A percentile compares a stretch with the other conserved stretches of the same genome.
Evolutionary conservation across 2,888 invertebrate species (phyloP).

Genomic region (Lasioglossum figueresi): DNA sequence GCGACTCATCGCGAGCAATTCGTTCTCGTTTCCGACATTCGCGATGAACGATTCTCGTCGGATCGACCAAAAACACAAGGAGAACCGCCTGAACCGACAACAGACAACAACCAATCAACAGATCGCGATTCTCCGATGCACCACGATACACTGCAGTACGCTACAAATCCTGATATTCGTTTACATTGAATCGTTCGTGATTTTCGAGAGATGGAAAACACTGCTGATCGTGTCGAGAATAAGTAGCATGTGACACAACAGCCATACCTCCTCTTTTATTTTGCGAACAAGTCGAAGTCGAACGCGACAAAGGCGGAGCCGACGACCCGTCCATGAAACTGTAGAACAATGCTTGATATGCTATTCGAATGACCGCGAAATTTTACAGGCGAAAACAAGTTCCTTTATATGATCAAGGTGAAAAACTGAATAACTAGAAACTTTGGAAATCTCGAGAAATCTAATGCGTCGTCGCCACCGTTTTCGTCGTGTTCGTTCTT

Average conservation of each 20-base stretch:
- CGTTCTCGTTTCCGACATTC: slow-evolving; percentile 16
- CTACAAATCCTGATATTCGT: slow-evolving; percentile 2
- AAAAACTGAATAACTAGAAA: neutral
- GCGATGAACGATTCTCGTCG: slow-evolving; percentile 34
- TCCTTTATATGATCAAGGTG: neutral
- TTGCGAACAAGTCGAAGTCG: neutral
- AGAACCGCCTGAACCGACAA: slow-evolving; percentile 31
- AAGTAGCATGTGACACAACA: slow-evolving; percentile 21
- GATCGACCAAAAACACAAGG: slow-evolving; percentile 34
- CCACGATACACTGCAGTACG: neutral
- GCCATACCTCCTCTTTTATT: slow-evolving; percentile 24
- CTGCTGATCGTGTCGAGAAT: slow-evolving; percentile 26
- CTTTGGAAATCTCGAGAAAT: neutral
- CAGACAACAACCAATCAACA: neutral
- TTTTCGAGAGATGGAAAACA: slow-evolving; percentile 9
- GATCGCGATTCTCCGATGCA: neutral
- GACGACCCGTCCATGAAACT: neutral
- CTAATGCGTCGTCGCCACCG: neutral
- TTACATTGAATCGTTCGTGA: slow-evolving; percentile 6
- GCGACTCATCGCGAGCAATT: slow-evolving; percentile 59
- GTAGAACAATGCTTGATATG: neutral
- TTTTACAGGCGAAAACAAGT: neutral
- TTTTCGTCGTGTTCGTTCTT: neutral
- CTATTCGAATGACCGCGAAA: neutral
- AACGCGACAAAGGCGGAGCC: neutral